phyloP scores from a whole-genome alignment of 2,113 vertebrate genomes.

The Eulemur macaco region DNA sequence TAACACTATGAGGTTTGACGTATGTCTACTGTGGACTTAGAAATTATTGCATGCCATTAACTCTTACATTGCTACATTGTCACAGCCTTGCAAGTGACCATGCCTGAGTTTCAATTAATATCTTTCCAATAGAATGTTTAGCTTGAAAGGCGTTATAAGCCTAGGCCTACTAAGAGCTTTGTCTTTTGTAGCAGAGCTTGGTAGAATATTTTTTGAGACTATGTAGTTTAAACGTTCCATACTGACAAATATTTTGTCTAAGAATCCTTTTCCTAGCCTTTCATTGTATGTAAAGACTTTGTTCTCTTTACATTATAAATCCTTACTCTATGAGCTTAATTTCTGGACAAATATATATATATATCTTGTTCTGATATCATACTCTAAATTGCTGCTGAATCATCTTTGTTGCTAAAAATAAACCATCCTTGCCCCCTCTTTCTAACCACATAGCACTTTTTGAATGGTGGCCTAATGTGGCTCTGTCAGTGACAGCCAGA shows the following conservation, averaged over 20 bases:
- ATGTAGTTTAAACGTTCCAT: background rate
- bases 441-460: background rate
- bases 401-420: background rate
- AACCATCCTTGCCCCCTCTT: background rate
- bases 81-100: background rate
- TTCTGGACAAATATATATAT: background rate
- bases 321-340: background rate
- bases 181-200: background rate
- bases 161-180: background rate
- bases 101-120: background rate
- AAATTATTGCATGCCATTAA: background rate
- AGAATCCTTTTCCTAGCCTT: background rate
- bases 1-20: background rate
- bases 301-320: background rate
- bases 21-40: background rate
- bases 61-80: background rate
- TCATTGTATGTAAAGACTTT: background rate
- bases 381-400: background rate
- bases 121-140: background rate
- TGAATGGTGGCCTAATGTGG: background rate
- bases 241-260: background rate
- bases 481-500: background rate
- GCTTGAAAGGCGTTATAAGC: background rate
- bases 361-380: background rate
- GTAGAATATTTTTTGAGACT: background rate